Conservation (phyloP, 1,140 invertebrate genomes). For the Aphis craccivora region DNA sequence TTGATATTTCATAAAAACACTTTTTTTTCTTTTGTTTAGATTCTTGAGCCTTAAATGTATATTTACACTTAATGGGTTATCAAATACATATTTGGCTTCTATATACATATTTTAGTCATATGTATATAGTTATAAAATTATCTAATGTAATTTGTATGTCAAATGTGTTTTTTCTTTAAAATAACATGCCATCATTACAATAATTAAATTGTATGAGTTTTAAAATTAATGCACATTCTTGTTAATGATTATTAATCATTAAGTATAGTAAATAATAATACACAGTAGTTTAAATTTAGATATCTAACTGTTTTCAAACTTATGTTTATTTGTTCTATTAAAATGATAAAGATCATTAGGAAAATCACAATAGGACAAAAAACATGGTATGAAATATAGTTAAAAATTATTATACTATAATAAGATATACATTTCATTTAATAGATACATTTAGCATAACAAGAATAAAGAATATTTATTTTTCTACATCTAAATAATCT, state of each 20-base stretch:
- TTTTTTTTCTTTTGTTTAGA: not conserved
- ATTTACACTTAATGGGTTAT: not conserved
- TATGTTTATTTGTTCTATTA: not conserved
- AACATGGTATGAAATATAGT: constrained; percentile 14
- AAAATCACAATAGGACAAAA: not conserved
- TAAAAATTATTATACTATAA: constrained; percentile 27
- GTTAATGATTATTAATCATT: not conserved
- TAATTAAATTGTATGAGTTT: not conserved
- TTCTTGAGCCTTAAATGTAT: not conserved
- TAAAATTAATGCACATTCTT: not conserved
- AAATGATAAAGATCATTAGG: not conserved
- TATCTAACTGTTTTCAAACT: not conserved
- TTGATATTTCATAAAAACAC: not conserved
- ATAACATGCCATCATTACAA: not conserved
- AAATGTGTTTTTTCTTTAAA: not conserved
- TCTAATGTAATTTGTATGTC: not conserved
- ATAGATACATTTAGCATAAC: constrained; percentile 53
- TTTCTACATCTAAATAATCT: constrained; percentile 43
- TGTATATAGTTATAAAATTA: not conserved
- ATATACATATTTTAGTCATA: not conserved
- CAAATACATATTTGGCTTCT: not conserved
- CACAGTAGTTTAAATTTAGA: not conserved
- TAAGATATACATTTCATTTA: constrained; percentile 47
- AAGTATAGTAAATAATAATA: not conserved
- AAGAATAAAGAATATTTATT: constrained; percentile 47